Base-by-base conservation (phyloP, 2,113 vertebrate genomes). In the Tetraodon nigroviridis region DNA sequence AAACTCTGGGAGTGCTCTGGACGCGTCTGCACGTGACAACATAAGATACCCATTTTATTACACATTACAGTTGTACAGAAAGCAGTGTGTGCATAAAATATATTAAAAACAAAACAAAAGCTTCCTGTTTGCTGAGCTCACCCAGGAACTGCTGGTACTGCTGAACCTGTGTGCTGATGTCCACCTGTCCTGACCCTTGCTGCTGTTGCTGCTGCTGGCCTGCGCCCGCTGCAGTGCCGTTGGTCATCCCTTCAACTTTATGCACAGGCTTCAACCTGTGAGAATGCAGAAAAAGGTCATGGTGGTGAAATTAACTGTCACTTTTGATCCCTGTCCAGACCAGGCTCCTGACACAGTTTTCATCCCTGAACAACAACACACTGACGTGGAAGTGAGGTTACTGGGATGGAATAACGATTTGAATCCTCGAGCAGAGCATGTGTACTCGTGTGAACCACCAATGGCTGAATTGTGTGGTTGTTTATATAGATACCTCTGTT, bases 141-240 rank as follows among this genome's bases (percentile, higher is more conserved):
- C 94, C 94, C 56, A 96, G 84, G 77, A 96, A 96, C 77, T 96
- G 94, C 83, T 96, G 94, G 88, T 96, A 95, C 83, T 96, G 94
- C 78, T 96, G 94, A 40, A 95, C 94, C 86, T 96, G 94, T 24
- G 93, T 90, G 49, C 94, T 95, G 90, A 96, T 95, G 82, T 95
- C 94, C 7, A 92, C 91, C 18, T 94, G 91, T 15, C 92, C 88
- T 1, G 81, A 69, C 4, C 87, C 81, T 75, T 91, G 91, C 80
- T 93, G 94, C 69, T 92, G 85, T 27, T 85, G 91, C 80, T 90
- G 88, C 76, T 89, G 90, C 54, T 90, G 90, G 12, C 92, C 91
- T 4, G 86, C 87, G 61, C 90, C 92, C 67, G 91, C 86, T 0
- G 90, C 88, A 66, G 93, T 93, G 13, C 94, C 94, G 2, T 96